phyloP scores from a whole-genome alignment of 2,113 vertebrate species.

The Lagopus leucura region DNA sequence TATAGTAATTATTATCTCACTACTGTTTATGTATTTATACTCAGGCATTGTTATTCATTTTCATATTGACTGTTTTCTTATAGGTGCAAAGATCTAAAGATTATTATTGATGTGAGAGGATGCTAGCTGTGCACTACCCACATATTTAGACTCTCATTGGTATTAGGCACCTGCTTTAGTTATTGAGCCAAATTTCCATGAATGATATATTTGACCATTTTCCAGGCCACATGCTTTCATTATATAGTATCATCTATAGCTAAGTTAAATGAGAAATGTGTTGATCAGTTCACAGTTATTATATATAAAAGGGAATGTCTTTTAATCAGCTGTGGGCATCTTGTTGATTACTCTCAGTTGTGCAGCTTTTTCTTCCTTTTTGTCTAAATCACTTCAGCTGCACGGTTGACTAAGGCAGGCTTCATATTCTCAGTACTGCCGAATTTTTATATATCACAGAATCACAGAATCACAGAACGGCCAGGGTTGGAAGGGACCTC shows the following conservation, averaged over 20 bases:
- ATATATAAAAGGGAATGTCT: neutral
- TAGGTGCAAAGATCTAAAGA: neutral
- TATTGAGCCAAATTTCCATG: neutral
- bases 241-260: neutral
- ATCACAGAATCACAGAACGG: no score
- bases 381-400: neutral
- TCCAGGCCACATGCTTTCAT: neutral
- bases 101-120: neutral
- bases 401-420: neutral
- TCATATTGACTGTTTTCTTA: neutral
- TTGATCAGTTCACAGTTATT: neutral
- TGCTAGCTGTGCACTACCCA: neutral
- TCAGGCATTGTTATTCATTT: neutral
- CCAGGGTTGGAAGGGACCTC: no score
- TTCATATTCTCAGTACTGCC: rapidly evolving
- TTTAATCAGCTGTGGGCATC: neutral
- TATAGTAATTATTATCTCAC: neutral
- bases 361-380: neutral
- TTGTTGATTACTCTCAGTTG: neutral
- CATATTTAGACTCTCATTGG: neutral
- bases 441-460: neutral
- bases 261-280: neutral
- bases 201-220: neutral
- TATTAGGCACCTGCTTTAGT: neutral
- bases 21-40: neutral